Percentiles rank a stretch among this genome's conserved stretches.
These are phyloP conservation scores for Subacronicta megacephala DNA, from an alignment of 2,888 invertebrate genomes.

Conservation along the genomic window DNA sequence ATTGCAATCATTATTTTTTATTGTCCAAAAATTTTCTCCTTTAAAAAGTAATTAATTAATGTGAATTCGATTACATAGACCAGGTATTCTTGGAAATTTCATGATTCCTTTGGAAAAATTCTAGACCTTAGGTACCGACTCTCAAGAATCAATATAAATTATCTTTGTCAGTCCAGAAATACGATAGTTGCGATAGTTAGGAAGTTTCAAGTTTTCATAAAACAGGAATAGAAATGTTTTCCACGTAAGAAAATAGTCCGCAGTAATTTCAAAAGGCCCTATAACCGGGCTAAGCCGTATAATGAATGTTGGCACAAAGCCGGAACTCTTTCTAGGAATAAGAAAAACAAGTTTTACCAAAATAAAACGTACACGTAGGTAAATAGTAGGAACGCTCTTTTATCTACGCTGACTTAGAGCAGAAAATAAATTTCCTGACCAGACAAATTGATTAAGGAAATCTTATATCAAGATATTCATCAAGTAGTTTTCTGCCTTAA, in stretches of 20 bases:
- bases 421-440: constrained; percentile 17
- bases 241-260: constrained; percentile 10
- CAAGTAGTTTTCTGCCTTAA: constrained; percentile 22
- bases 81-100: too few species aligned
- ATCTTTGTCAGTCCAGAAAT: constrained; percentile 6
- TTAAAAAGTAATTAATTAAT: too few species aligned
- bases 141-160: not conserved
- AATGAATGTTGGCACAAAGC: constrained; percentile 30
- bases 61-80: too few species aligned
- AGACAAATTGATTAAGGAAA: constrained; percentile 30
- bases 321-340: constrained; percentile 10
- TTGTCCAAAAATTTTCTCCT: too few species aligned
- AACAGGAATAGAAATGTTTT: constrained; percentile 3
- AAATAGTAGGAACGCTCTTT: constrained; percentile 20
- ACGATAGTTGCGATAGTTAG: too few species aligned
- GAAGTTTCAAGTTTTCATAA: not conserved
- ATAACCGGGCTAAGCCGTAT: constrained; percentile 15
- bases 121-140: too few species aligned
- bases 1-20: too few species aligned
- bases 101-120: too few species aligned
- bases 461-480: constrained; percentile 18
- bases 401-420: constrained; percentile 13
- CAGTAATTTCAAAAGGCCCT: constrained; percentile 14
- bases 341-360: constrained; percentile 24
- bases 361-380: constrained; percentile 14